A percentile compares a stretch with the other conserved stretches of the same genome.
These are phyloP conservation scores for Dryadula phaetusa DNA, from an alignment of 2,888 invertebrate species.

Conservation along the genomic window DNA sequence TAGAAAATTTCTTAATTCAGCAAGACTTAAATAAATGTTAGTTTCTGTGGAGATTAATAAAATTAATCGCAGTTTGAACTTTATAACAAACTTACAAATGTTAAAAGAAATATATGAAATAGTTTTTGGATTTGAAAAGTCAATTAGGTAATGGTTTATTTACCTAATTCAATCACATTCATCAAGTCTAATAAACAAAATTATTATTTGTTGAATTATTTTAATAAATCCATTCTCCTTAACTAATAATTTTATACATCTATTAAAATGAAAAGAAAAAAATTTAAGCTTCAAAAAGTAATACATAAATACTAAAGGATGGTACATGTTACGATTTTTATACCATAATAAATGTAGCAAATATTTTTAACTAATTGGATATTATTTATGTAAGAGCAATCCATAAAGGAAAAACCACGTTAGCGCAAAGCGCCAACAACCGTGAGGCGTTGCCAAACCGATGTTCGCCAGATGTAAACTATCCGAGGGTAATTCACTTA, in stretches of 20 bases:
- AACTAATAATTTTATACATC: too few species aligned
- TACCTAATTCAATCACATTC: too few species aligned
- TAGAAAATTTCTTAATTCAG: too few species aligned
- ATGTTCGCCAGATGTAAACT: constrained; percentile 47
- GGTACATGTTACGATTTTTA: background rate
- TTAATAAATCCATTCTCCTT: too few species aligned
- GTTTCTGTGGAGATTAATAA: constrained; percentile 3
- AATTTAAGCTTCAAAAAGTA: too few species aligned
- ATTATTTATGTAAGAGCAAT: constrained; percentile 42
- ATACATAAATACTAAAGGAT: background rate
- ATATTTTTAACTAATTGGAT: constrained; percentile 21
- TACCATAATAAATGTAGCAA: background rate
- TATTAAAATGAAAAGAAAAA: too few species aligned
- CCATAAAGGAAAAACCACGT: constrained; percentile 51
- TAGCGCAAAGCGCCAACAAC: constrained; percentile 47
- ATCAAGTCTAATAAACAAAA: too few species aligned
- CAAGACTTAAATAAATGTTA: background rate
- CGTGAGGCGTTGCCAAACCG: constrained; percentile 49
- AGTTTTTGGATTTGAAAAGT: too few species aligned
- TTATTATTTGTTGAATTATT: too few species aligned
- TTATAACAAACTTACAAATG: background rate
- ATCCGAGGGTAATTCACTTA: constrained; percentile 46
- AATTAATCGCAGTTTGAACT: constrained; percentile 1
- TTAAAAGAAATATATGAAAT: background rate
- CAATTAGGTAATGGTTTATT: too few species aligned